A percentile compares a stretch with the other conserved stretches of the same genome.
These are phyloP conservation scores for Drosophila obscura DNA, from an alignment of 1,140 invertebrate species.

Conservation along the genomic window DNA sequence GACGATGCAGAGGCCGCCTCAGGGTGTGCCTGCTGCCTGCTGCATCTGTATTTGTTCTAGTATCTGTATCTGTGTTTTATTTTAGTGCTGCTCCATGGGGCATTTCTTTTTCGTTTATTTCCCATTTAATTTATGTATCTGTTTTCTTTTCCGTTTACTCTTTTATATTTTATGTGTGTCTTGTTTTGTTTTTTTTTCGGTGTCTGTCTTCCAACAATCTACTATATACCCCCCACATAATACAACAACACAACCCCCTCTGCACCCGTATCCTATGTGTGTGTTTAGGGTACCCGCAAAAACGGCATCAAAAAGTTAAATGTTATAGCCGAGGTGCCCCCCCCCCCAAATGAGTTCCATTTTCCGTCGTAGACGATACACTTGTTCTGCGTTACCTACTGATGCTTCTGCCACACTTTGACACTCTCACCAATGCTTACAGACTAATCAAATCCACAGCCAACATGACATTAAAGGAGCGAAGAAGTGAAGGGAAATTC, in stretches of 20 bases:
- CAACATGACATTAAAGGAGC: too few relatives aligned
- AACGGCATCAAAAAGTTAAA: conserved; percentile 76
- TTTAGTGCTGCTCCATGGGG: background rate
- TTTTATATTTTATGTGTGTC: conserved; percentile 57
- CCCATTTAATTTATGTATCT: conserved; percentile 40
- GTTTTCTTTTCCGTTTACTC: conserved; percentile 43
- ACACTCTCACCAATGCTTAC: conserved; percentile 21
- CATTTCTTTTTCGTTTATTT: conserved; percentile 20
- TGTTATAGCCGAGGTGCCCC: conserved; percentile 81
- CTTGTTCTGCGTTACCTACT: conserved; percentile 6
- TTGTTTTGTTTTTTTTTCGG: conserved; percentile 70
- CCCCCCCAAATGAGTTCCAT: conserved; percentile 24
- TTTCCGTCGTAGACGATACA: conserved; percentile 26
- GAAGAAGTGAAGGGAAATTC: too few relatives aligned
- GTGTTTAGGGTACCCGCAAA: conserved; percentile 76
- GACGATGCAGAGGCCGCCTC: background rate
- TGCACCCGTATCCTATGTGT: conserved; percentile 20
- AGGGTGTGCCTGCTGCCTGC: background rate
- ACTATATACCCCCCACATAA: conserved; percentile 23
- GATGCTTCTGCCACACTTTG: conserved; percentile 35
- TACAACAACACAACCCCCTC: conserved; percentile 17
- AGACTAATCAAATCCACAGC: conserved; percentile 6
- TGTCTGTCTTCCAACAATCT: conserved; percentile 49
- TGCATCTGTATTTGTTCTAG: conserved; percentile 7
- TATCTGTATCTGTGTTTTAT: conserved; percentile 17